Conservation (phyloP, 1,140 invertebrate genomes). For the Mercenaria mercenaria region DNA sequence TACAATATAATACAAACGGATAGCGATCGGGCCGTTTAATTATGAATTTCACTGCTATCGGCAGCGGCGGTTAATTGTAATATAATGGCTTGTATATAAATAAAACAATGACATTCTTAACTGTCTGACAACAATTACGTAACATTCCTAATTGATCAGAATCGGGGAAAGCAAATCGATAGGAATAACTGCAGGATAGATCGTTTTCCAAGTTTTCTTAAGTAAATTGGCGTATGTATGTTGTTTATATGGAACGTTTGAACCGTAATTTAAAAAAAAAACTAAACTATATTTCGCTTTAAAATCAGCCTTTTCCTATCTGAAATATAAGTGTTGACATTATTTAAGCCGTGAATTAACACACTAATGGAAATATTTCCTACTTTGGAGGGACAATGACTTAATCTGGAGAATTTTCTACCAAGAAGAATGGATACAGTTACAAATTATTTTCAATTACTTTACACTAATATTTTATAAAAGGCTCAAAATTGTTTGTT, state of each 20-base stretch:
- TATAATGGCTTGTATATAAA: background rate
- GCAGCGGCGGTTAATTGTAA: background rate
- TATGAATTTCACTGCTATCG: background rate
- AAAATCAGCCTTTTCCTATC: no score
- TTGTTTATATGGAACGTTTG: no score
- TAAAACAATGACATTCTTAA: background rate
- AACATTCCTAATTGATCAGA: no score
- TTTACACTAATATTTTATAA: background rate
- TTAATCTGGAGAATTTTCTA: background rate
- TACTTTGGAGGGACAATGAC: background rate
- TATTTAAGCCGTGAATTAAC: background rate
- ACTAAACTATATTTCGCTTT: no score
- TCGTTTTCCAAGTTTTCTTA: no score
- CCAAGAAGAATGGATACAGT: background rate
- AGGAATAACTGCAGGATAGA: no score
- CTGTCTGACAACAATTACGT: no score
- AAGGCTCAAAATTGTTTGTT: background rate
- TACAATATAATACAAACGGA: background rate
- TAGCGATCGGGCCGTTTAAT: background rate
- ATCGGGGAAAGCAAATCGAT: no score
- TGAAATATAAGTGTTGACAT: no score
- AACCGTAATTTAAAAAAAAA: no score
- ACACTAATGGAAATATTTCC: background rate
- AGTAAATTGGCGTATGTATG: no score
- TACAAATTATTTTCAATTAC: background rate